These are phyloP conservation scores for Apodemus speciosus DNA, from an alignment of 2,113 vertebrate genomes.

Conservation along the genomic window DNA sequence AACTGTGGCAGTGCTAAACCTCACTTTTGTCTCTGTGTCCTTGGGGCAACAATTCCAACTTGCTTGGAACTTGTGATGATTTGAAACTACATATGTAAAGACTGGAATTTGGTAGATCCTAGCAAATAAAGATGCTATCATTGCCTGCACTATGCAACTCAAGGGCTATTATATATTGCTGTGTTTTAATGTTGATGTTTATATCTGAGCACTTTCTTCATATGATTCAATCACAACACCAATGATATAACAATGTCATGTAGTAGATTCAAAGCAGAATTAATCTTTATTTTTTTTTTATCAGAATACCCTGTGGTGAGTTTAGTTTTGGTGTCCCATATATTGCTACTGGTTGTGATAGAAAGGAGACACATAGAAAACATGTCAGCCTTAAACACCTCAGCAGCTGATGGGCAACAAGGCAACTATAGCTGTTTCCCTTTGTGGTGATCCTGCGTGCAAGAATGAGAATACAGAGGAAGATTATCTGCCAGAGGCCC, in stretches of 20 bases:
- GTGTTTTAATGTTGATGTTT: neutral
- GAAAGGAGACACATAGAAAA: constrained; percentile 49
- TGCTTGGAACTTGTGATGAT: neutral
- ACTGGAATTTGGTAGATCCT: neutral
- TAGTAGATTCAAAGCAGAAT: constrained; percentile 9
- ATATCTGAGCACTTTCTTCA: neutral
- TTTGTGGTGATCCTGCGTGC: neutral
- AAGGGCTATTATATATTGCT: neutral
- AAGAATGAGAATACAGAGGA: neutral
- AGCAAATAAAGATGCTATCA: neutral
- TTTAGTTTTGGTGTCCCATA: neutral
- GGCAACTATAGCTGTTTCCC: neutral
- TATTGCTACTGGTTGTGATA: neutral
- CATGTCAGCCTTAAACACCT: neutral
- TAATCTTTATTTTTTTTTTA: neutral
- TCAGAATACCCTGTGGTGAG: neutral
- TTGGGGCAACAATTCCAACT: neutral
- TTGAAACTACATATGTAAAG: constrained; percentile 35
- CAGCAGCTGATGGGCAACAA: constrained; percentile 16
- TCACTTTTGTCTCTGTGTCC: constrained; percentile 1
- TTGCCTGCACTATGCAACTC: neutral
- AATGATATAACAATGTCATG: neutral
- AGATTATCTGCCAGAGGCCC: neutral
- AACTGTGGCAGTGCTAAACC: neutral
- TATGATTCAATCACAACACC: neutral